Evolutionary conservation across 2,888 invertebrate species (phyloP).

Genomic region (Tholera decimalis): DNA sequence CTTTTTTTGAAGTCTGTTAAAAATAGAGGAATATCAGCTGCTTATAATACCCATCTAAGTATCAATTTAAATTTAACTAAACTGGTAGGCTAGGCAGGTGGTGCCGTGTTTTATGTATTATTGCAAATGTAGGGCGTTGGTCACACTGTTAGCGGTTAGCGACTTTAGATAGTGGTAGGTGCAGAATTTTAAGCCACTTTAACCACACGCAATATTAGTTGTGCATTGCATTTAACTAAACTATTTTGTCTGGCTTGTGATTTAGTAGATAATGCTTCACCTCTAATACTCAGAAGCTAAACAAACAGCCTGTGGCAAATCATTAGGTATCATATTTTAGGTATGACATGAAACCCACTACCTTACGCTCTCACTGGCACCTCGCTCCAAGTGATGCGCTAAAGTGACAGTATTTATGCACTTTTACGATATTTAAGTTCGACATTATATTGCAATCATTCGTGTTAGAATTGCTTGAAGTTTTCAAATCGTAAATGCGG

Average conservation of each 20-base stretch:
- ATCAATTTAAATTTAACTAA: slow-evolving; percentile 43
- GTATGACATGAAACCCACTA: neutral
- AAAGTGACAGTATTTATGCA: slow-evolving; percentile 38
- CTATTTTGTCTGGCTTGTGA: too few species aligned
- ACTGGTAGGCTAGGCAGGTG: slow-evolving; percentile 37
- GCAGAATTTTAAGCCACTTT: too few species aligned
- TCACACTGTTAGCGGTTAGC: neutral
- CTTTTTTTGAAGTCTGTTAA: too few species aligned
- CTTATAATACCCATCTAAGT: slow-evolving; percentile 28
- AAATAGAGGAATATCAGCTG: slow-evolving; percentile 24
- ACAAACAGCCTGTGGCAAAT: neutral
- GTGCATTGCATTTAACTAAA: too few species aligned
- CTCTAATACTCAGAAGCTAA: neutral
- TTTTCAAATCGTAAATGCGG: slow-evolving; percentile 45
- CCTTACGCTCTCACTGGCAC: slow-evolving; percentile 1
- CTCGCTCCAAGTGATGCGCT: neutral
- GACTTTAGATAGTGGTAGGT: neutral
- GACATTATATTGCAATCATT: slow-evolving; percentile 44
- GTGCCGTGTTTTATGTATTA: slow-evolving; percentile 18
- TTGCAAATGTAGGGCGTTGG: slow-evolving; percentile 8
- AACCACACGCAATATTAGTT: too few species aligned
- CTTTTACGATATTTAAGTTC: slow-evolving; percentile 30
- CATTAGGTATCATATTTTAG: neutral
- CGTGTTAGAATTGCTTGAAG: slow-evolving; percentile 39
- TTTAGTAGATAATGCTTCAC: too few species aligned